These are phyloP conservation scores for Diarsia mendica DNA, from an alignment of 2,888 invertebrate genomes.

Conservation along the genomic window DNA sequence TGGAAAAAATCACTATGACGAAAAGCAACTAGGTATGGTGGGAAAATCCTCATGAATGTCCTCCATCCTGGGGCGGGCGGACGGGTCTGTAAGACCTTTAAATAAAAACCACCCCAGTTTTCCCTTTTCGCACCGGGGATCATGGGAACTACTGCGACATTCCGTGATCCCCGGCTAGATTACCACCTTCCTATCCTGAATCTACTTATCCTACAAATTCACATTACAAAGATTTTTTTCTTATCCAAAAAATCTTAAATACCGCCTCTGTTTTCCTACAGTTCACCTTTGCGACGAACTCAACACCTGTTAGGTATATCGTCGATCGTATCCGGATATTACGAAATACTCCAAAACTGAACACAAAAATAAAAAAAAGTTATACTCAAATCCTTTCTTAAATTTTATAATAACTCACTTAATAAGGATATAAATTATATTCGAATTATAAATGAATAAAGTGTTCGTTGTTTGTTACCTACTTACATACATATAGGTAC, in stretches of 20 bases:
- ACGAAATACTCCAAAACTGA: constrained; percentile 29
- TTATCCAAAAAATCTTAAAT: neutral
- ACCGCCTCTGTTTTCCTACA: neutral
- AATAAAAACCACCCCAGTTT: too few species aligned
- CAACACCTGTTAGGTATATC: constrained; percentile 22
- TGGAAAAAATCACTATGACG: too few species aligned
- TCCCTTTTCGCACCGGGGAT: too few species aligned
- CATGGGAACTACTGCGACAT: too few species aligned
- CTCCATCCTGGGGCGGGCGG: too few species aligned
- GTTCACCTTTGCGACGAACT: constrained; percentile 32
- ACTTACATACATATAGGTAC: too few species aligned
- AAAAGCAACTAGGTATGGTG: neutral
- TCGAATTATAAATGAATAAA: constrained; percentile 46
- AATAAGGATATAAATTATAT: constrained; percentile 38
- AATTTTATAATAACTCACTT: constrained; percentile 24
- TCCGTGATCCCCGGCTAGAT: too few species aligned
- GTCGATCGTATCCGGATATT: constrained; percentile 44
- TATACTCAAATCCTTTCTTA: constrained; percentile 20
- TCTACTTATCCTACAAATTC: neutral
- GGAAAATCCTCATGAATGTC: neutral
- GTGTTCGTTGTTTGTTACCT: constrained; percentile 2
- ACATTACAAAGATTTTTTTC: neutral
- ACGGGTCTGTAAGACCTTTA: too few species aligned
- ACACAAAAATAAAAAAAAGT: constrained; percentile 24
- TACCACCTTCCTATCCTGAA: neutral